Evolutionary conservation across 2,888 invertebrate genomes (phyloP).

Genomic region (Geotrupes spiniger): DNA sequence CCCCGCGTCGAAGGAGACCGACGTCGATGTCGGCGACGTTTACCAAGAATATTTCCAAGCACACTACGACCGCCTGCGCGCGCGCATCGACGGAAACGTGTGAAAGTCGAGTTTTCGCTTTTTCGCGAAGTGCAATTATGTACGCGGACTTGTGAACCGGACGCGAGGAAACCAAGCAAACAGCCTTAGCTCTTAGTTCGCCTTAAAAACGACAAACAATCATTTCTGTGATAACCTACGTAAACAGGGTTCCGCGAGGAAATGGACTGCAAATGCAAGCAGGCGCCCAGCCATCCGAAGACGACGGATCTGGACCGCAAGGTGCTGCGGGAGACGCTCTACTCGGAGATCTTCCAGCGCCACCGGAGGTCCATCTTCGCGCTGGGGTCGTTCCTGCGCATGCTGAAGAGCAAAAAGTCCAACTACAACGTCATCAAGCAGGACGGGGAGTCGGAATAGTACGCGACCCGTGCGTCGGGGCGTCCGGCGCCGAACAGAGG

Average conservation of each 20-base stretch:
- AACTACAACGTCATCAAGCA: slow-evolving; percentile 73
- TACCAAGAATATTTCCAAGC: slow-evolving; percentile 26
- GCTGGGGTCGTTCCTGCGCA: slow-evolving; percentile 70
- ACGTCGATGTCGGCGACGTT: slow-evolving; percentile 25
- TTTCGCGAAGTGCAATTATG: no score
- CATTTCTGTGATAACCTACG: no score
- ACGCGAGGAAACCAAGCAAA: no score
- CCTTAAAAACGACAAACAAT: no score
- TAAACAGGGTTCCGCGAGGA: background rate
- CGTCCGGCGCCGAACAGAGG: background rate
- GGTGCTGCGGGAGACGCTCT: slow-evolving; percentile 68
- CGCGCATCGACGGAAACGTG: slow-evolving; percentile 2
- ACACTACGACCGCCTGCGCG: slow-evolving; percentile 13
- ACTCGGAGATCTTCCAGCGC: slow-evolving; percentile 75
- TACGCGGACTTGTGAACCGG: no score
- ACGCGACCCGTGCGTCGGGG: background rate
- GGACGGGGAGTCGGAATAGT: slow-evolving; percentile 45
- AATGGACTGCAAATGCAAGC: slow-evolving; percentile 30
- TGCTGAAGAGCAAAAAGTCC: slow-evolving; percentile 71
- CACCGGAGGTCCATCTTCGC: slow-evolving; percentile 74
- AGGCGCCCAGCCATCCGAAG: slow-evolving; percentile 29
- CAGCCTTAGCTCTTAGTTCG: no score
- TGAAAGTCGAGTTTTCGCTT: no score
- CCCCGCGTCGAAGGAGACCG: background rate
- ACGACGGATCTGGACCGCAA: slow-evolving; percentile 55